These are phyloP conservation scores for Rotaria magnacalcarata DNA, from an alignment of 2,888 invertebrate species.

Conservation along the genomic window DNA sequence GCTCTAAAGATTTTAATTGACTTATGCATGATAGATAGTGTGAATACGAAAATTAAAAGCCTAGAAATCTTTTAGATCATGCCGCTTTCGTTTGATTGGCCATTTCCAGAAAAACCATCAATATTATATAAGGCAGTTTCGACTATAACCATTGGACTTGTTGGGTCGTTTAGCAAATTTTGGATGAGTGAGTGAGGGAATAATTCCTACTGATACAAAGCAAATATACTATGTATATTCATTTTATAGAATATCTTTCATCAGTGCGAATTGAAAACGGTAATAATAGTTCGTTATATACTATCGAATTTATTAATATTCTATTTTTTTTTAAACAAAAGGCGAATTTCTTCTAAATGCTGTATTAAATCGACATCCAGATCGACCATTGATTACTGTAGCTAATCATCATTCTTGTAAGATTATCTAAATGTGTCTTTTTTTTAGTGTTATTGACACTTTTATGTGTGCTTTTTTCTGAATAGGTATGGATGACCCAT, in stretches of 20 bases:
- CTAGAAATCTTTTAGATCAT: conserved; percentile 14
- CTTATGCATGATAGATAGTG: background rate
- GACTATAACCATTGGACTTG: background rate
- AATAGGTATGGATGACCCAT: background rate
- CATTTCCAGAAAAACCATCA: background rate
- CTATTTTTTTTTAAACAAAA: background rate
- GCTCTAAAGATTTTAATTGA: background rate
- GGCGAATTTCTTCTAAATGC: conserved; percentile 39
- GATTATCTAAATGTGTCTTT: background rate
- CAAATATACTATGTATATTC: background rate
- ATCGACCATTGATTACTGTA: conserved; percentile 76
- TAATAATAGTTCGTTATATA: background rate
- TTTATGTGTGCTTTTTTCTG: background rate
- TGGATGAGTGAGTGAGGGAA: background rate
- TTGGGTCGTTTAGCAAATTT: background rate
- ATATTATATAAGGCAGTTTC: background rate
- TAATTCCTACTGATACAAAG: background rate
- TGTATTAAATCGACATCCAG: conserved; percentile 31
- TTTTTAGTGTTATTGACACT: background rate
- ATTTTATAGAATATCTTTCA: background rate
- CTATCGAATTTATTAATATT: too few species aligned
- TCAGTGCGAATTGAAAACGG: conserved; percentile 5
- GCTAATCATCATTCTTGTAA: conserved; percentile 89
- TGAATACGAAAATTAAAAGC: background rate
- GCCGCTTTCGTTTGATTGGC: conserved; percentile 23